Evolutionary conservation across 2,888 invertebrate genomes (phyloP).

Genomic region (Antitype chi): DNA sequence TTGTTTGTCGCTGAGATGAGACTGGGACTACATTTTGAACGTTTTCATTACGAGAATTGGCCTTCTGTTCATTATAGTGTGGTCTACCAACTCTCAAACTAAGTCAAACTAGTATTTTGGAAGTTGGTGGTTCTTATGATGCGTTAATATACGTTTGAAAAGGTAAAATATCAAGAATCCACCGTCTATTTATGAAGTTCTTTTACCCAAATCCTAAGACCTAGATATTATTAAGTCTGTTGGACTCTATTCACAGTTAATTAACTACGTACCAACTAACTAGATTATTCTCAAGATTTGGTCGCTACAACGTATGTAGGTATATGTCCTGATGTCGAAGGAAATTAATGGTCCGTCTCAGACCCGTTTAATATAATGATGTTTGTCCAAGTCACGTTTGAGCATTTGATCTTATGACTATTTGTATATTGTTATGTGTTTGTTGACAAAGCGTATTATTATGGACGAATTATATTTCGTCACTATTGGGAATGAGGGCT

Average conservation of each 20-base stretch:
- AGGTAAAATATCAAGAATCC: neutral
- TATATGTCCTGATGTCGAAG: neutral
- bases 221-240: neutral
- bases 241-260: slow-evolving; percentile 13
- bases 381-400: slow-evolving; percentile 36
- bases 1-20: too few species aligned
- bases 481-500: too few species aligned
- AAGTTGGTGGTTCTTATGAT: too few species aligned
- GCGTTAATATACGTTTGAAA: too few species aligned
- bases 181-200: neutral
- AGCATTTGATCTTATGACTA: slow-evolving; percentile 31
- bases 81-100: too few species aligned
- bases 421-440: slow-evolving; percentile 38
- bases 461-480: neutral
- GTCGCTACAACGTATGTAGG: neutral
- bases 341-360: slow-evolving; percentile 34
- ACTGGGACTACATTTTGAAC: too few species aligned
- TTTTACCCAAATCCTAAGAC: neutral
- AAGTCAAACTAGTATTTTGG: too few species aligned
- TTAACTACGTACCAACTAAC: slow-evolving; percentile 25
- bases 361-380: slow-evolving; percentile 31
- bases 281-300: slow-evolving; percentile 17
- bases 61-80: too few species aligned
- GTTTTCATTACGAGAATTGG: too few species aligned
- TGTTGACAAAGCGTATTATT: slow-evolving; percentile 23